Base-by-base conservation (phyloP, 2,797 vertebrate genomes). In the Anomalospiza imberbis region DNA sequence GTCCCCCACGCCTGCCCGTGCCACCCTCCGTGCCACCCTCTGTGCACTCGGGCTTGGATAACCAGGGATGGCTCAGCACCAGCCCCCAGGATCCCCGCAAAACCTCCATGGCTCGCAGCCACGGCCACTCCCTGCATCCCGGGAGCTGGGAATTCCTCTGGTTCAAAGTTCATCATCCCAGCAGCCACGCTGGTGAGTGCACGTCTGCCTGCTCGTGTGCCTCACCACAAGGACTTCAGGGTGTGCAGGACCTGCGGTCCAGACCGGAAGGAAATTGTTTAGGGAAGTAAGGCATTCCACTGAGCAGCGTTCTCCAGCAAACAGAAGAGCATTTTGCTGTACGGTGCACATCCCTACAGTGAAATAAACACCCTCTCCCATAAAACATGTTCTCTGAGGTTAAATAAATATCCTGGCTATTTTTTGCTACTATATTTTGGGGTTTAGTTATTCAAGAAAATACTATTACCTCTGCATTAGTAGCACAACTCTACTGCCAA, bases 1-100 rank as follows among this genome's bases (percentile, higher is more conserved):
- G 95, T 95, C 94, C 78, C 78, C 57, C 62, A 36, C 68, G 60
- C 21, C 71, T 91, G 70, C 58, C 83, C 36, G 19, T 12, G 40
- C 79, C 19, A 16, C 34, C 78, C 20, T 38, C 79, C 36, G n/a
- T 14, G 38, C 78, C 17, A 18, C 67, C 77, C 61, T 38, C 72
- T 34, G 3, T 1, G 38, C 13, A 3, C 32, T 22, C 7, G 40
- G 78, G 38, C 78, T 85, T 17, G 55, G 55, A 74, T 29, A 29
- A 53, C 32, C 68, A 45, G 83, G 25, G 45, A 53, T 4, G 34
- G 91, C 67, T 78, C 32, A 34, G 85, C 53, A 24, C 14, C 18
- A 13, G 7, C 47, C 68, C 12, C 1, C 1, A 28, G 65, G 53
- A 17, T 9, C 62, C 25, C 65, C 4, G 2, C 19, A n/a, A 7